These are phyloP conservation scores for Istiophorus platypterus DNA, from an alignment of 2,113 vertebrate genomes.

Conservation along the genomic window DNA sequence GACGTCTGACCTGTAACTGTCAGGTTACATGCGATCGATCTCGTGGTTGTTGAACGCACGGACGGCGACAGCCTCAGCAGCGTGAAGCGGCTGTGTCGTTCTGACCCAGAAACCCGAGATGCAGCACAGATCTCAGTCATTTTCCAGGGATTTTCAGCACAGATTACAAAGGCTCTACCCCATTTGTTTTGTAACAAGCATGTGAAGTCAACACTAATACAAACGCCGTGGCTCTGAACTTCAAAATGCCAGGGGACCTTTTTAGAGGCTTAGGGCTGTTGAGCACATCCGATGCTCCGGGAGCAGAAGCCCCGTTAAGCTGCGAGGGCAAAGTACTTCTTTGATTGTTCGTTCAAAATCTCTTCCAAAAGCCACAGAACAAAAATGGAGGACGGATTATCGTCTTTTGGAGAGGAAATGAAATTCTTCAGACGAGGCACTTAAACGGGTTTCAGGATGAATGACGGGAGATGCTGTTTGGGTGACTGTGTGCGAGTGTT, in stretches of 20 bases:
- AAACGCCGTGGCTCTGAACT: background rate
- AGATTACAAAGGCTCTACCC: conserved; percentile 59
- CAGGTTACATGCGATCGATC: rapidly evolving
- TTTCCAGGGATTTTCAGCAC: conserved; percentile 32
- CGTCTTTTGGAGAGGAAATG: conserved; percentile 54
- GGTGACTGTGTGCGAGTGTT: background rate
- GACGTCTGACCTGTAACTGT: background rate
- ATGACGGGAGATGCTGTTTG: background rate
- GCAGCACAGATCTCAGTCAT: conserved; percentile 41
- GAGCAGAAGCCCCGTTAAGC: conserved; percentile 60
- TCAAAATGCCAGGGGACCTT: conserved; percentile 51
- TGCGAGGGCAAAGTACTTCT: conserved; percentile 58
- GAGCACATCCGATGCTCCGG: conserved; percentile 34
- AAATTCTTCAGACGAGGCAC: conserved; percentile 66
- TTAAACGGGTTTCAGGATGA: conserved; percentile 47
- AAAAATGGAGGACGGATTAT: conserved; percentile 61
- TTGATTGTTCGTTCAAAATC: conserved; percentile 71
- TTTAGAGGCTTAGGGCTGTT: conserved; percentile 56
- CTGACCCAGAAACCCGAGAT: conserved; percentile 52
- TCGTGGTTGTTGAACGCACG: background rate
- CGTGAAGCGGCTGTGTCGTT: background rate
- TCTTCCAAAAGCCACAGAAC: conserved; percentile 46
- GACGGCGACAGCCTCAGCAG: background rate
- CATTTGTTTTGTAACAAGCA: conserved; percentile 68
- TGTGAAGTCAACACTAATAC: conserved; percentile 55